Percentiles rank a stretch among this genome's conserved stretches.
phyloP scores from a whole-genome alignment of 2,888 invertebrate species.

The Caenorhabditis becei region DNA sequence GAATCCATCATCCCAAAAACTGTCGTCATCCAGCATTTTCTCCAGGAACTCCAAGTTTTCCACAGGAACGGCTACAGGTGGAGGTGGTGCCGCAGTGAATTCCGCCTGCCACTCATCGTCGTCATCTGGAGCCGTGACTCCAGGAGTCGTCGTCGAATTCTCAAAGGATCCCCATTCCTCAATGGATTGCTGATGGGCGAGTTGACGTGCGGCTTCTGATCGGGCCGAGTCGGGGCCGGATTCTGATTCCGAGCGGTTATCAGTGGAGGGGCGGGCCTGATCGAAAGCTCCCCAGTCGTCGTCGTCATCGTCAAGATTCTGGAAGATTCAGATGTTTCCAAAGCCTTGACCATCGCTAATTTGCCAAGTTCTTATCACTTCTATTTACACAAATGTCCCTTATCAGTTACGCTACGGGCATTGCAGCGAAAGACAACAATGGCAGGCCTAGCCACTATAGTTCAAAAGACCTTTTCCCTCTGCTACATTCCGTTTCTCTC shows the following conservation, averaged over 20 bases:
- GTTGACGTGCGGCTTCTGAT: slow-evolving; percentile 33
- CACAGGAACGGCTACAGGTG: not conserved
- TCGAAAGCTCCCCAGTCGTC: slow-evolving; percentile 79
- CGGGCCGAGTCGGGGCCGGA: slow-evolving; percentile 10
- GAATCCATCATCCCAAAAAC: slow-evolving; percentile 57
- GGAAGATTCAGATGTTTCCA: not conserved
- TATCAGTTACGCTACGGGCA: too few relatives aligned
- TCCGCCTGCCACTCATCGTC: slow-evolving; percentile 58
- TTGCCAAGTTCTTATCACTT: too few relatives aligned
- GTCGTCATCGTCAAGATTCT: slow-evolving; percentile 64
- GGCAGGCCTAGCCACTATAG: too few relatives aligned
- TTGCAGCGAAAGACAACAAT: too few relatives aligned
- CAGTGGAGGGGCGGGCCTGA: slow-evolving; percentile 42
- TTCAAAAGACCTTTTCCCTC: slow-evolving; percentile 1
- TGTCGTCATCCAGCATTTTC: slow-evolving; percentile 43
- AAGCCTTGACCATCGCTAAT: too few relatives aligned
- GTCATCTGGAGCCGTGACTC: not conserved
- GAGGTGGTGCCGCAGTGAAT: slow-evolving; percentile 27
- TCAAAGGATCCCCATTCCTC: slow-evolving; percentile 58
- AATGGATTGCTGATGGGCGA: slow-evolving; percentile 40
- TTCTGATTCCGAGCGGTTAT: slow-evolving; percentile 15
- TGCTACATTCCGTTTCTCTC: not conserved
- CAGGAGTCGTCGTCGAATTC: not conserved
- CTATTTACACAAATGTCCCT: too few relatives aligned
- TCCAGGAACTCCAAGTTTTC: slow-evolving; percentile 41